Evolutionary conservation across 2,797 vertebrate species (phyloP).

Genomic region (Enoplosus armatus): DNA sequence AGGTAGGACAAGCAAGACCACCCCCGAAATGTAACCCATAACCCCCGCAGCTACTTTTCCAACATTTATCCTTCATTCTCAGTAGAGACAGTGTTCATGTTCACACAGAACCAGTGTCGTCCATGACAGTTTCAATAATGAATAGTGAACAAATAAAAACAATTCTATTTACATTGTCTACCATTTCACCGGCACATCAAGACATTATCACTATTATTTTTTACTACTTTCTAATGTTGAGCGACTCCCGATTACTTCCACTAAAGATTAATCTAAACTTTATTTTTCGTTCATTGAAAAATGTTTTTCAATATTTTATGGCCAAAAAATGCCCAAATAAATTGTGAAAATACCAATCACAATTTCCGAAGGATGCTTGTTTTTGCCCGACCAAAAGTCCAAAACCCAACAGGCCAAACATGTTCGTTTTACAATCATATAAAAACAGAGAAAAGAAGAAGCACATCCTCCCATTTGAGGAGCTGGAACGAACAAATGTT

Average conservation of each 20-base stretch:
- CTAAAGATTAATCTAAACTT: background rate
- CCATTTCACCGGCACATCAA: background rate
- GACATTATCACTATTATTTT: background rate
- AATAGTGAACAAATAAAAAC: background rate
- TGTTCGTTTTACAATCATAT: background rate
- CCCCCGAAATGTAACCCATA: background rate
- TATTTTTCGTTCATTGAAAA: background rate
- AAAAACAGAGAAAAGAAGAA: background rate
- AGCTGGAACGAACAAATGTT: background rate
- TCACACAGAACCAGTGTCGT: background rate
- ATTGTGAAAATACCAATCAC: background rate
- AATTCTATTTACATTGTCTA: background rate
- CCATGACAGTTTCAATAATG: background rate
- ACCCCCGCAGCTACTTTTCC: background rate
- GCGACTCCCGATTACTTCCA: background rate
- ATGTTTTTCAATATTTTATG: no score
- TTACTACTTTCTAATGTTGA: background rate
- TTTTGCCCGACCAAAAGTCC: background rate
- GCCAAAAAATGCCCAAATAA: background rate
- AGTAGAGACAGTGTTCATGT: background rate
- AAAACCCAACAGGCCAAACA: background rate
- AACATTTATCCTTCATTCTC: background rate
- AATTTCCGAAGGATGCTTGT: background rate
- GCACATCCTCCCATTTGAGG: background rate
- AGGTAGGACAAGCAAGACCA: slow-evolving; percentile 83